Evolutionary conservation across 2,113 vertebrate genomes (phyloP).

Genomic region (Manacus vitellinus): DNA sequence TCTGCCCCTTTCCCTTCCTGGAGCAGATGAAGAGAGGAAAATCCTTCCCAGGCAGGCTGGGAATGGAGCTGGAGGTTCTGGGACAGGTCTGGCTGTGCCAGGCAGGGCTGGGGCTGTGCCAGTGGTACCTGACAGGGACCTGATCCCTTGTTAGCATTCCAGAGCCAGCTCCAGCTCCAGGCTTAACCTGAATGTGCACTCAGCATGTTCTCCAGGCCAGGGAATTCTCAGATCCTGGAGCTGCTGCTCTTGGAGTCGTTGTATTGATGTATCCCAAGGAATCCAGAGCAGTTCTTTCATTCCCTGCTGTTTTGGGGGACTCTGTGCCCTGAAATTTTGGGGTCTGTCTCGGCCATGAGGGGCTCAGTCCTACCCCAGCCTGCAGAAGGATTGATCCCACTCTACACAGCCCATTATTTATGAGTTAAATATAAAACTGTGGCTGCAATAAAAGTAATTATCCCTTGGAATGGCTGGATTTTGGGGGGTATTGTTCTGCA

Average conservation of each 20-base stretch:
- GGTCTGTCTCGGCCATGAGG: fast-evolving
- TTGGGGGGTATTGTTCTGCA: not conserved
- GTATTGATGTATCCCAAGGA: not conserved
- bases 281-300: not conserved
- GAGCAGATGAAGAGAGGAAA: not conserved
- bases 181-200: not conserved
- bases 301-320: not conserved
- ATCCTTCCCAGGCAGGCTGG: not conserved
- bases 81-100: not conserved
- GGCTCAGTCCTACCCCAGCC: not conserved
- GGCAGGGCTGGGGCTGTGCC: not conserved
- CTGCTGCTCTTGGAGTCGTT: not conserved
- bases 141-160: not conserved
- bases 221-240: not conserved
- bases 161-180: too few species aligned
- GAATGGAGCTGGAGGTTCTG: not conserved
- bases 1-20: not conserved
- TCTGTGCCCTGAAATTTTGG: not conserved
- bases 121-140: not conserved
- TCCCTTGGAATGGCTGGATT: not conserved
- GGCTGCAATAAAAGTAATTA: not conserved
- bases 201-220: fast-evolving
- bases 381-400: not conserved
- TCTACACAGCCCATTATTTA: not conserved
- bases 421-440: not conserved